Conservation (phyloP, 2,113 vertebrate species). For the Anhinga anhinga region DNA sequence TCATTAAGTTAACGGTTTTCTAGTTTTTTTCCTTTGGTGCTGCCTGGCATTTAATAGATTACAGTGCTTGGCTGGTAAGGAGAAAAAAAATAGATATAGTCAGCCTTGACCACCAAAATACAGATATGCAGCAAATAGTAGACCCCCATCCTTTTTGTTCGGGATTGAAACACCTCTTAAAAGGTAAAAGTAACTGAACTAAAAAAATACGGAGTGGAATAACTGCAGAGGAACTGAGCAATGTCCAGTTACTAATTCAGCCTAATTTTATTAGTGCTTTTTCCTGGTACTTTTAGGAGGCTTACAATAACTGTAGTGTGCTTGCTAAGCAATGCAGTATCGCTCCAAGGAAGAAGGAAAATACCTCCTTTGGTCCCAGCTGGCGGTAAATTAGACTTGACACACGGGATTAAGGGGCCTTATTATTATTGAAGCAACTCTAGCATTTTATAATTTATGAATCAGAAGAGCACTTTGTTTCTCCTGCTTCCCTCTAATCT, state of each 20-base stretch:
- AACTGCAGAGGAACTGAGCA: not conserved
- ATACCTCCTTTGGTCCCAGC: constrained; percentile 1
- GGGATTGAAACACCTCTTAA: not conserved
- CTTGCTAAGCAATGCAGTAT: not conserved
- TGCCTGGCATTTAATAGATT: not conserved
- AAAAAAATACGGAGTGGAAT: not conserved
- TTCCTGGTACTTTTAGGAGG: not conserved
- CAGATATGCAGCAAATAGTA: not conserved
- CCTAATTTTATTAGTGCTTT: not conserved
- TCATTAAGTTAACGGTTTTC: not conserved
- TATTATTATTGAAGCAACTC: constrained; percentile 10
- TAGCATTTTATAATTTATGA: constrained; percentile 33
- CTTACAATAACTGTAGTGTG: not conserved
- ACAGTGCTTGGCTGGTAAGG: not conserved
- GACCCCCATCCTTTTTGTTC: not conserved
- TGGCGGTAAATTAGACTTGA: constrained; percentile 38
- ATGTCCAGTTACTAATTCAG: not conserved
- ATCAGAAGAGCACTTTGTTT: not conserved
- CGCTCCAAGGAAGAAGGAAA: not conserved
- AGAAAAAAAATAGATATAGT: not conserved
- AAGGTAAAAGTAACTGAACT: not conserved
- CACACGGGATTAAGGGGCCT: not conserved
- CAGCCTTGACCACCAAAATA: not conserved
- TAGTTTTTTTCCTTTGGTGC: not conserved
- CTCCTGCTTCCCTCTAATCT: not conserved